These are phyloP conservation scores for Zootermopsis nevadensis DNA, from an alignment of 2,888 invertebrate genomes.

Conservation along the genomic window DNA sequence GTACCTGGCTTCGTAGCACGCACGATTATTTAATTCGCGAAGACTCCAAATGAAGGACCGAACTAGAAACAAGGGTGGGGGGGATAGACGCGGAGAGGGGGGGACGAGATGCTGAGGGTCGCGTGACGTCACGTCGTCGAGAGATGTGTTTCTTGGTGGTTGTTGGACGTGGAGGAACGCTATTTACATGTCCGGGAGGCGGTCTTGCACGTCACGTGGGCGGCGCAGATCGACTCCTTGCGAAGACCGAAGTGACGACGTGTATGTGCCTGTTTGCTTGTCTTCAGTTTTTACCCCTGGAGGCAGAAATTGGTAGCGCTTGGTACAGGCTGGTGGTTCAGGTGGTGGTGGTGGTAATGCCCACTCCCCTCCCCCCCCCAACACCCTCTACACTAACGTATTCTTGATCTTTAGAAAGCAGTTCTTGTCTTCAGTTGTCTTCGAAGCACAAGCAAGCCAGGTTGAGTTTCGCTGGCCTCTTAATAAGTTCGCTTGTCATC, in stretches of 20 bases:
- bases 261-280: neutral
- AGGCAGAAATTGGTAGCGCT: constrained; percentile 4
- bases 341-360: neutral
- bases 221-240: neutral
- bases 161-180: neutral
- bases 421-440: constrained; percentile 23
- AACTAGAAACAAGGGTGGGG: neutral
- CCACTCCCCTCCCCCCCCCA: neutral
- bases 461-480: constrained; percentile 13
- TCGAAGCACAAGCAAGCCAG: neutral
- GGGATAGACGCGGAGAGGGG: neutral
- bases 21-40: neutral
- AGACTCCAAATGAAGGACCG: neutral
- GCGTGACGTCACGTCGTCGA: neutral
- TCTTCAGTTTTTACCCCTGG: neutral
- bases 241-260: neutral
- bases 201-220: constrained; percentile 15
- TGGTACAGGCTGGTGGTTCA: constrained; percentile 13
- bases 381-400: neutral
- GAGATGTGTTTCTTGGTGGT: neutral
- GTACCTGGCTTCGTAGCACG: no score
- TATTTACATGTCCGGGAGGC: neutral
- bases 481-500: neutral
- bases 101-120: neutral
- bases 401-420: constrained; percentile 32